Evolutionary conservation across 2,888 invertebrate species (phyloP).

Genomic region (Eurytoma adleriae): DNA sequence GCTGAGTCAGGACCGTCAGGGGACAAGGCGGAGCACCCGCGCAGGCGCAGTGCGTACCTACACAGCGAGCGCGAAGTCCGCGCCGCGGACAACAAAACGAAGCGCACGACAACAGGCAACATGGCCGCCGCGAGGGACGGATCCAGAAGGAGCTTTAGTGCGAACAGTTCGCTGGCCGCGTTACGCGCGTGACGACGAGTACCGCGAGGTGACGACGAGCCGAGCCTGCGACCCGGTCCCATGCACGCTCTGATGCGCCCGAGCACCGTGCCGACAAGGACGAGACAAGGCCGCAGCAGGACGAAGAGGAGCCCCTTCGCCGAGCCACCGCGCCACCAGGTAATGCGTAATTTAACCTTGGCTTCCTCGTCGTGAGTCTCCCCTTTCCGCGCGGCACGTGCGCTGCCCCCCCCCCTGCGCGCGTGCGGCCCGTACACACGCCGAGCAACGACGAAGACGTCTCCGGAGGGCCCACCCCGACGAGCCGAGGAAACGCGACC

Average conservation of each 20-base stretch:
- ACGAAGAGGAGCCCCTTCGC: conserved; percentile 13
- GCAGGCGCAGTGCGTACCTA: too few species aligned
- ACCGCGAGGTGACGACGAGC: too few species aligned
- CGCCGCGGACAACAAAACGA: too few species aligned
- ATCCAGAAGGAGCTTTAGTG: not conserved
- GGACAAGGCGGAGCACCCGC: too few species aligned
- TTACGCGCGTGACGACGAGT: not conserved
- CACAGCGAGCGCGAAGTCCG: too few species aligned
- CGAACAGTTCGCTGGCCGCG: not conserved
- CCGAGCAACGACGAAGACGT: too few species aligned
- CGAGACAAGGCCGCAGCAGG: not conserved
- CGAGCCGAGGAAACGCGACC: too few species aligned
- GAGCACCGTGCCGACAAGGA: conserved; percentile 14
- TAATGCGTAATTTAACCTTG: conserved; percentile 55
- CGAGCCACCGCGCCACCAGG: conserved; percentile 31
- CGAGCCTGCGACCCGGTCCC: not conserved
- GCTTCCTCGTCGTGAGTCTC: not conserved
- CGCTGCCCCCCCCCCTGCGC: too few species aligned
- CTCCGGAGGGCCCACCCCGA: too few species aligned
- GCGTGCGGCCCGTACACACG: too few species aligned
- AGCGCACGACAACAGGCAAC: not conserved
- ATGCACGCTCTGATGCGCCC: conserved; percentile 43
- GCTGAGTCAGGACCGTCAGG: too few species aligned
- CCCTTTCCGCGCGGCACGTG: too few species aligned
- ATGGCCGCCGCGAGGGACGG: conserved; percentile 21